Evolutionary conservation across 2,113 vertebrate genomes (phyloP).

Genomic region (Ciconia stormi): DNA sequence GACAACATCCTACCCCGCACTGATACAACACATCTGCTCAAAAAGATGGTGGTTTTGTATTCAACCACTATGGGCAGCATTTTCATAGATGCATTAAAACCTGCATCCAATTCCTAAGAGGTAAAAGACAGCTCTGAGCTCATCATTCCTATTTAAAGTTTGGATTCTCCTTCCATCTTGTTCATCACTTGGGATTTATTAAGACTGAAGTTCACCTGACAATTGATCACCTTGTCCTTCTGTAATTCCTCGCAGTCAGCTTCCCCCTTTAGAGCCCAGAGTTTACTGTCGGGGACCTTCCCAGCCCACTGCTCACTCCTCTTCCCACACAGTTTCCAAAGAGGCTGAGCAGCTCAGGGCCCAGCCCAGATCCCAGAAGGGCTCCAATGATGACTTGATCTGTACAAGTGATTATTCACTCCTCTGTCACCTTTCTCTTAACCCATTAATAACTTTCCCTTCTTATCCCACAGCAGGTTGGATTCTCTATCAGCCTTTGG

Average conservation of each 20-base stretch:
- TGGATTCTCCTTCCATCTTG: neutral
- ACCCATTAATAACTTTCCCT: neutral
- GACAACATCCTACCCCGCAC: neutral
- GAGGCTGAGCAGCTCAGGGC: neutral
- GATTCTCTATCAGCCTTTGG: neutral
- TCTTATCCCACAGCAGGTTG: neutral
- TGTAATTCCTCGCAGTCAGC: neutral
- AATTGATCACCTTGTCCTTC: neutral
- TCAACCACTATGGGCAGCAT: neutral
- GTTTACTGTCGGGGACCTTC: accelerated
- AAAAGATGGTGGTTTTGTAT: neutral
- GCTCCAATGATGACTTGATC: neutral
- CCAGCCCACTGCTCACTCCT: neutral
- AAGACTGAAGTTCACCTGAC: neutral
- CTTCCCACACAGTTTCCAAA: neutral
- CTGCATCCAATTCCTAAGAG: neutral
- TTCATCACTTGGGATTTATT: neutral
- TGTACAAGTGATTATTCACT: neutral
- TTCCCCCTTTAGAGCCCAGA: neutral
- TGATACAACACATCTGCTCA: neutral
- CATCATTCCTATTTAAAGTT: neutral
- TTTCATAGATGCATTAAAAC: neutral
- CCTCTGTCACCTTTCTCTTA: neutral
- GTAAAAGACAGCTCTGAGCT: neutral
- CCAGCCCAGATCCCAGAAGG: neutral